phyloP scores from a whole-genome alignment of 2,797 vertebrate genomes.

The Telmatherina bonti region DNA sequence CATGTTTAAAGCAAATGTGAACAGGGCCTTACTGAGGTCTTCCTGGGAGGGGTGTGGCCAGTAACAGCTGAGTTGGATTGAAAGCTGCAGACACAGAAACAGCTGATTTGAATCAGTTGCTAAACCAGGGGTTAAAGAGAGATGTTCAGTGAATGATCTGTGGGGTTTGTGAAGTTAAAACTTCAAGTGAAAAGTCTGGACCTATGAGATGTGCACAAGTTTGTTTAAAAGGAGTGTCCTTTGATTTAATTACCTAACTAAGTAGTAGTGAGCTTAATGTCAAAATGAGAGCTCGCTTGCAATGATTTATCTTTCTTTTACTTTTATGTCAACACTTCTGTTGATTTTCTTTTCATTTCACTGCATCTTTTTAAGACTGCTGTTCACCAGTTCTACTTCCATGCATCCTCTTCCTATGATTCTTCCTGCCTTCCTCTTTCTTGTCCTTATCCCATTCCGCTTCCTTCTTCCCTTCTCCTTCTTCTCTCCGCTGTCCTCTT shows the following conservation, averaged over 20 bases:
- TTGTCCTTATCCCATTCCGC: conserved; percentile 15
- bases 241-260: too few species aligned
- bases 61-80: neutral
- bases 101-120: neutral
- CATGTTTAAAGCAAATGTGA: neutral
- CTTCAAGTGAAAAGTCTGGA: neutral
- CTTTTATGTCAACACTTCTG: neutral
- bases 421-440: conserved; percentile 24
- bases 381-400: conserved; percentile 24
- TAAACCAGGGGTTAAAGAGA: neutral
- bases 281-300: neutral
- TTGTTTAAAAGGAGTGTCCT: neutral
- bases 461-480: conserved; percentile 45
- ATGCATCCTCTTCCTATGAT: neutral
- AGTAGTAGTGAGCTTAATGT: neutral
- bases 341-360: neutral
- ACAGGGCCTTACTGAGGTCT: neutral
- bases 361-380: neutral
- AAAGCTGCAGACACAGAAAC: neutral
- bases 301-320: neutral
- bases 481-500: conserved; percentile 61
- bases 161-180: neutral
- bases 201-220: neutral
- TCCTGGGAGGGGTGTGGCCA: neutral
- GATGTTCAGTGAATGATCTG: neutral